A percentile compares a stretch with the other conserved stretches of the same genome.
Conservation (phyloP, 2,888 invertebrate genomes). For the Ectemnius cavifrons region DNA sequence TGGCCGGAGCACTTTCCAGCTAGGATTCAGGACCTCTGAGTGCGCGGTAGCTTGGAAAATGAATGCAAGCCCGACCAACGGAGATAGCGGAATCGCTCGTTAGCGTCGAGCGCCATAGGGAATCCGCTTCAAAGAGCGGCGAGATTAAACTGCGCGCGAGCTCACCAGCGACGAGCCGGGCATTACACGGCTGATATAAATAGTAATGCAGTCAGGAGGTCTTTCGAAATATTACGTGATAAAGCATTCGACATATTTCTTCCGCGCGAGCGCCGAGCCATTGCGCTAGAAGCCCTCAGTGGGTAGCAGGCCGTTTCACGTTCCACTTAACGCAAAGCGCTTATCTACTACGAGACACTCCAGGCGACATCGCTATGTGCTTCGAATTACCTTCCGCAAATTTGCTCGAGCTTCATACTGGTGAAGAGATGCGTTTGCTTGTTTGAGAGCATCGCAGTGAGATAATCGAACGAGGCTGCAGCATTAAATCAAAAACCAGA, state of each 20-base stretch:
- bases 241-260: slow-evolving; percentile 50
- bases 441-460: background rate
- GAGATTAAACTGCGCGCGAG: background rate
- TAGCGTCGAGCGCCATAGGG: too few species aligned
- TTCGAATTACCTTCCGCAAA: background rate
- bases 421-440: background rate
- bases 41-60: too few species aligned
- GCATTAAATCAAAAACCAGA: background rate
- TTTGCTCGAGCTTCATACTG: background rate
- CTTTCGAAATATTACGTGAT: slow-evolving; percentile 42
- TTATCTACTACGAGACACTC: slow-evolving; percentile 26
- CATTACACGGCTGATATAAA: slow-evolving; percentile 33
- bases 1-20: too few species aligned
- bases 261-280: slow-evolving; percentile 42
- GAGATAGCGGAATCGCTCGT: too few species aligned
- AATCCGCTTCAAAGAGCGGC: too few species aligned
- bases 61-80: too few species aligned
- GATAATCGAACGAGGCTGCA: slow-evolving; percentile 12
- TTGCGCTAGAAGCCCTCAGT: slow-evolving; percentile 31
- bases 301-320: background rate
- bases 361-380: background rate
- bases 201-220: slow-evolving; percentile 41
- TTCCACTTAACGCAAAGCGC: slow-evolving; percentile 31
- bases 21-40: too few species aligned
- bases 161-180: background rate